Conservation (phyloP, 2,888 invertebrate species). For the Brachynemurus nebulosus region DNA sequence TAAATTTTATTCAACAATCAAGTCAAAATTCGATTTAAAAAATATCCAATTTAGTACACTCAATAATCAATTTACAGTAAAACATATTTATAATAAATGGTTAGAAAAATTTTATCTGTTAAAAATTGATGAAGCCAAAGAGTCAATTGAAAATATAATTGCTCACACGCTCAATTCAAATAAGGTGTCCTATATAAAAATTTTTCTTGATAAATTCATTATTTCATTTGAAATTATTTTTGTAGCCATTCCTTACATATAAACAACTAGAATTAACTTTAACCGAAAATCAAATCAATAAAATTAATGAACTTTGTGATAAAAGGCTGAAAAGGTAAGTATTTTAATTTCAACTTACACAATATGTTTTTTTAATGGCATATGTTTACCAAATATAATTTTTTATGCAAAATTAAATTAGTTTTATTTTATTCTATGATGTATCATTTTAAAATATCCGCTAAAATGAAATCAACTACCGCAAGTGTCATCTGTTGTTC, state of each 20-base stretch:
- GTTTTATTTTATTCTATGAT: too few relatives aligned
- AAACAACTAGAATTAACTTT: conserved; percentile 16
- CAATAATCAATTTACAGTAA: background rate
- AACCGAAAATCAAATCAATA: conserved; percentile 24
- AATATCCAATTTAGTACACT: background rate
- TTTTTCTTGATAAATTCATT: background rate
- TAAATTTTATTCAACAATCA: background rate
- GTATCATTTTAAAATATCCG: too few relatives aligned
- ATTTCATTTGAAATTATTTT: background rate
- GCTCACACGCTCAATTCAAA: conserved; percentile 38
- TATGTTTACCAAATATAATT: background rate
- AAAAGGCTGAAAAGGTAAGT: conserved; percentile 27
- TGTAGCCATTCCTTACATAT: background rate
- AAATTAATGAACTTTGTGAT: conserved; percentile 31
- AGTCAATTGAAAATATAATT: conserved; percentile 41
- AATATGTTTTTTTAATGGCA: background rate
- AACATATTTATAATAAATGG: conserved; percentile 30
- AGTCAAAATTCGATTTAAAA: too few relatives aligned
- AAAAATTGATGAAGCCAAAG: conserved; percentile 37
- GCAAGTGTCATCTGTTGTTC: too few relatives aligned
- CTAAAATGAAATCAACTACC: too few relatives aligned
- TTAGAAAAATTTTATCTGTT: conserved; percentile 31
- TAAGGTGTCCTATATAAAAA: conserved; percentile 31
- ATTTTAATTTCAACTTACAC: too few relatives aligned
- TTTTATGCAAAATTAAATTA: background rate